Evolutionary conservation across 2,888 invertebrate genomes (phyloP), one percentile per base, ranked within the genome.

Genomic region (Aradus depressus): DNA sequence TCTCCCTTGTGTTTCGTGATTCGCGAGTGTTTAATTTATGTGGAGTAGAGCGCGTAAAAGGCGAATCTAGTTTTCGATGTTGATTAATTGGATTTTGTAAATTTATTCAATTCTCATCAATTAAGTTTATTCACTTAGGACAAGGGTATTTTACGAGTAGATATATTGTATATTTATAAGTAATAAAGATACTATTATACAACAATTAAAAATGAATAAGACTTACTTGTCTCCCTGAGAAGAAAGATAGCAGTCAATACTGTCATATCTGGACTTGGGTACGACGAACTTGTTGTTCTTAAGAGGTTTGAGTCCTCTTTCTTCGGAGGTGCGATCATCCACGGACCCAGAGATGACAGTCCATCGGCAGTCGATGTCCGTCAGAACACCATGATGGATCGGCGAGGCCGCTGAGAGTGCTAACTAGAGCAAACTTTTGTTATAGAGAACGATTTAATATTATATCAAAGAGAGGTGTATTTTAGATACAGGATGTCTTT

Each of bases 311-410:
- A 85, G 66, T 16, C 93, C 93, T 56, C 91, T 77, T 68, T 98
- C 97, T 67, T 93, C 93, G 52, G 77, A 75, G 3, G 93, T 93
- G 58, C 96, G 79, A 66, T 93, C 93, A 71, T 98, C 97, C 22
- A 97, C 96, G 2, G 95, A 92, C 31, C 82, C 85, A 6, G 95
- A 84, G 65, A 98, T 96, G 50, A 97, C 87, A 67, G 90, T 86
- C 98, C 98, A 99, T 53, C 98, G 84, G 63, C 95, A 95, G 70
- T 99, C 98, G 38, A 89, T 85, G 66, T 98, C 97, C 0, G 95
- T 85, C 54, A 99, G 68, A 68, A 84, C 86, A 12, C 97, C 97
- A 51, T 96, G 80, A 71, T 90, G 90, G 52, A 93, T 74, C 0
- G 98, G 98, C 21, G 95, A 90, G 1, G 97, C 95, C 4, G 98